phyloP scores from a whole-genome alignment of 2,113 vertebrate species.

The Mesitornis unicolor region DNA sequence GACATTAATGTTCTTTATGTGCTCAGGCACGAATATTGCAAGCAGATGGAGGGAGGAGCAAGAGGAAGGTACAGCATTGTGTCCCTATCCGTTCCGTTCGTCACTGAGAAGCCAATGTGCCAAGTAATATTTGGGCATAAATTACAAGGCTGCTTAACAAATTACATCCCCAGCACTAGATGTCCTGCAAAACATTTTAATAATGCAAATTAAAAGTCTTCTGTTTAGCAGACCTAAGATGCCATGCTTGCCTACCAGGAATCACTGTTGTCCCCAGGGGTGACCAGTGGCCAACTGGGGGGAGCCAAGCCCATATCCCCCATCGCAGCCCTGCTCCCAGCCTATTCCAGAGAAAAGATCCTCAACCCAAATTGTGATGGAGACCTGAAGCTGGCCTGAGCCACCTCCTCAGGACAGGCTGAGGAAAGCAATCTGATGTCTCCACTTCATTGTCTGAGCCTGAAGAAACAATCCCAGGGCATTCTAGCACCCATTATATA shows the following conservation, averaged over 20 bases:
- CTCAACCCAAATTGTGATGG: neutral
- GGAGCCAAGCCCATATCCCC: neutral
- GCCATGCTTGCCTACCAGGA: neutral
- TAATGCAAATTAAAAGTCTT: neutral
- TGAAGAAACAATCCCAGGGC: neutral
- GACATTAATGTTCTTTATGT: slow-evolving; percentile 41
- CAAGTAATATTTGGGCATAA: slow-evolving; percentile 43
- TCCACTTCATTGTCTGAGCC: neutral
- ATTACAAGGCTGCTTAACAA: slow-evolving; percentile 53
- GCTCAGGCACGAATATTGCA: slow-evolving; percentile 51
- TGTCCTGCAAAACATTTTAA: neutral
- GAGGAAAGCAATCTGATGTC: neutral
- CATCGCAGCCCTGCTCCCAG: neutral
- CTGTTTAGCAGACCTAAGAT: neutral
- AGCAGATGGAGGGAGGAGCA: slow-evolving; percentile 64
- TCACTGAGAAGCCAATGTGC: slow-evolving; percentile 16
- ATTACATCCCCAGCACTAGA: neutral
- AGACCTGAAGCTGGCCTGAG: neutral
- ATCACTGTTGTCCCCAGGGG: neutral
- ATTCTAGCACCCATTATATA: rapidly evolving
- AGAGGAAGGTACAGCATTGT: slow-evolving; percentile 5
- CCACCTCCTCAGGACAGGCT: neutral
- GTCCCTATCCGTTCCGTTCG: neutral
- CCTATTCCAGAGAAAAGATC: neutral
- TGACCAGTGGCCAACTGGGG: neutral